phyloP scores from a whole-genome alignment of 37 sponge, comb jelly and placozoan species.

The Mnemiopsis leidyi region DNA sequence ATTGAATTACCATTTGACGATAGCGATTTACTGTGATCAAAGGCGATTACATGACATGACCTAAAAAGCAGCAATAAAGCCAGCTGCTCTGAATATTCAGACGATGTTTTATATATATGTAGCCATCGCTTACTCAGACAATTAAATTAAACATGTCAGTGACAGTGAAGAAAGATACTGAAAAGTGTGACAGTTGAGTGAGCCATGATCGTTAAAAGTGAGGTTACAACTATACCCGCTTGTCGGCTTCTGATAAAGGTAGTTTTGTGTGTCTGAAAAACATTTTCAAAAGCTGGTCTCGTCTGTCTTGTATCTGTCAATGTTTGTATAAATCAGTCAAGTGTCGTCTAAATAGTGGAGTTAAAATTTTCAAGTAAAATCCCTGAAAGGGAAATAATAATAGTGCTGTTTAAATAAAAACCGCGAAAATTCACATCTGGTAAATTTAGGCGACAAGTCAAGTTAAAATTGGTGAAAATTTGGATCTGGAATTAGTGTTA shows the following conservation, averaged over 20 bases:
- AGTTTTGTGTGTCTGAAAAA: conserved; percentile 42
- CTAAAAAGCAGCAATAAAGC: background rate
- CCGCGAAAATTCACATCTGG: no score
- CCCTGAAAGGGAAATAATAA: no score
- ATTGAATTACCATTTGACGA: background rate
- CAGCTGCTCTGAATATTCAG: background rate
- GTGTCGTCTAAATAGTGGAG: background rate
- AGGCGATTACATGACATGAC: no score
- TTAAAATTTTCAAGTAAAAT: no score
- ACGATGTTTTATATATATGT: background rate
- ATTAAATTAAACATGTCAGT: background rate
- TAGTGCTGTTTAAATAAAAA: no score
- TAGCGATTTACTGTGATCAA: background rate
- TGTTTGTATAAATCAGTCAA: background rate
- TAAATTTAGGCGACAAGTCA: no score
- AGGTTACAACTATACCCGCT: conserved; percentile 4
- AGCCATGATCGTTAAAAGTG: no score
- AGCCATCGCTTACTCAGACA: background rate
- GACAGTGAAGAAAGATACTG: background rate
- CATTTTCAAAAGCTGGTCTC: background rate
- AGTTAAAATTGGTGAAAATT: no score
- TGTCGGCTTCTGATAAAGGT: conserved; percentile 10
- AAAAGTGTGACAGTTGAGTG: background rate
- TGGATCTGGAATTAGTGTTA: no score
- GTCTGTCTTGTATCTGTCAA: background rate